Evolutionary conservation across 1,140 invertebrate species (phyloP).

Genomic region (Maniola jurtina): DNA sequence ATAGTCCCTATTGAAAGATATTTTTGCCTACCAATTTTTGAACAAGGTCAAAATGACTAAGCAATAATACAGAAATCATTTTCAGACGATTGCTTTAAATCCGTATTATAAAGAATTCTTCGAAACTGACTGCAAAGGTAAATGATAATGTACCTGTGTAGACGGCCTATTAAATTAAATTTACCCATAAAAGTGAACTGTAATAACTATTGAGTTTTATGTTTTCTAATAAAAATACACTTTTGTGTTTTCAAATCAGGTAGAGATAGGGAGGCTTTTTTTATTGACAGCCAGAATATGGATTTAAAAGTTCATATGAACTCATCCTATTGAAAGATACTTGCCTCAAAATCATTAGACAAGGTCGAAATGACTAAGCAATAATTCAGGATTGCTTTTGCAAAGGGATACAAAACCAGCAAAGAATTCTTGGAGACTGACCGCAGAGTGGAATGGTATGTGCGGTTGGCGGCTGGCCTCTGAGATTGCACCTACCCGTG

Average conservation of each 20-base stretch:
- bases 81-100: slow-evolving; percentile 1
- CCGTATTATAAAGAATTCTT: slow-evolving; percentile 22
- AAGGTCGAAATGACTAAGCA: slow-evolving; percentile 12
- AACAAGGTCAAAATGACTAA: slow-evolving; percentile 10
- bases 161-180: too few species aligned
- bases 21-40: neutral
- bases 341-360: neutral
- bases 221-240: too few species aligned
- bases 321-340: neutral
- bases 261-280: too few species aligned
- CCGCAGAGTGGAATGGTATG: slow-evolving; percentile 19
- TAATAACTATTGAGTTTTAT: too few species aligned
- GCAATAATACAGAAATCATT: slow-evolving; percentile 9
- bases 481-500: slow-evolving; percentile 23
- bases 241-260: too few species aligned
- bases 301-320: neutral
- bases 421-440: slow-evolving; percentile 21
- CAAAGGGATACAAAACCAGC: neutral
- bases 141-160: too few species aligned
- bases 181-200: too few species aligned
- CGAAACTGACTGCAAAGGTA: slow-evolving; percentile 14
- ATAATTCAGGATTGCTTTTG: slow-evolving; percentile 6
- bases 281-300: neutral
- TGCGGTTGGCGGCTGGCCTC: slow-evolving; percentile 22
- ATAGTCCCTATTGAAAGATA: neutral